A percentile compares a stretch with the other conserved stretches of the same genome.
Conservation (phyloP, 2,888 invertebrate genomes). For the Tuta absoluta region DNA sequence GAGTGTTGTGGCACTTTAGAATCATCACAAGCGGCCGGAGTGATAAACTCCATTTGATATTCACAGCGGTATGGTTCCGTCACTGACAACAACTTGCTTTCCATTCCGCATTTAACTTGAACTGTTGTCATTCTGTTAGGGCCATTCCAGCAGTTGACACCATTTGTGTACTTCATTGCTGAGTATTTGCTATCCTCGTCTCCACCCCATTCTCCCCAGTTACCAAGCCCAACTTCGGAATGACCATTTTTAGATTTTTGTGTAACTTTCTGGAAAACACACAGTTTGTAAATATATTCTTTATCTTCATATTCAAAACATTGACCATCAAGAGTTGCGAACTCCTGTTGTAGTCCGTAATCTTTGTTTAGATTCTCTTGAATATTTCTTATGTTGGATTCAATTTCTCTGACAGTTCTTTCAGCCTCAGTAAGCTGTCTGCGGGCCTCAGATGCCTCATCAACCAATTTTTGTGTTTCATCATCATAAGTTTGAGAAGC, state of each 20-base stretch:
- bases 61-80: slow-evolving; percentile 98
- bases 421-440: slow-evolving; percentile 90
- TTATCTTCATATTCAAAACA: slow-evolving; percentile 95
- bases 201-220: slow-evolving; percentile 94
- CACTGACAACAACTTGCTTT: slow-evolving; percentile 90
- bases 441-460: slow-evolving; percentile 91
- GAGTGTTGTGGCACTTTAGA: slow-evolving; percentile 55
- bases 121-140: slow-evolving; percentile 94
- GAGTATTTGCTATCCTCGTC: slow-evolving; percentile 88
- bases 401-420: slow-evolving; percentile 85
- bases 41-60: slow-evolving; percentile 93
- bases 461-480: slow-evolving; percentile 92
- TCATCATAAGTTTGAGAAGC: slow-evolving; percentile 90
- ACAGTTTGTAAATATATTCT: slow-evolving; percentile 96
- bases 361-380: slow-evolving; percentile 92
- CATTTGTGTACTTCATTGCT: slow-evolving; percentile 93
- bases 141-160: slow-evolving; percentile 98
- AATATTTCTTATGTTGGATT: slow-evolving; percentile 86
- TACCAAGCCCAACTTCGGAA: slow-evolving; percentile 89
- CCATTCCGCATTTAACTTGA: slow-evolving; percentile 90
- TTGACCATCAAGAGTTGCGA: slow-evolving; percentile 91
- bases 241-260: slow-evolving; percentile 94
- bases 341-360: slow-evolving; percentile 94
- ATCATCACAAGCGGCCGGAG: slow-evolving; percentile 93
- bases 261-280: slow-evolving; percentile 91